Evolutionary conservation across 2,888 invertebrate genomes (phyloP), one percentile per base, ranked within the genome.

Genomic region (Calameuta pallipes): DNA sequence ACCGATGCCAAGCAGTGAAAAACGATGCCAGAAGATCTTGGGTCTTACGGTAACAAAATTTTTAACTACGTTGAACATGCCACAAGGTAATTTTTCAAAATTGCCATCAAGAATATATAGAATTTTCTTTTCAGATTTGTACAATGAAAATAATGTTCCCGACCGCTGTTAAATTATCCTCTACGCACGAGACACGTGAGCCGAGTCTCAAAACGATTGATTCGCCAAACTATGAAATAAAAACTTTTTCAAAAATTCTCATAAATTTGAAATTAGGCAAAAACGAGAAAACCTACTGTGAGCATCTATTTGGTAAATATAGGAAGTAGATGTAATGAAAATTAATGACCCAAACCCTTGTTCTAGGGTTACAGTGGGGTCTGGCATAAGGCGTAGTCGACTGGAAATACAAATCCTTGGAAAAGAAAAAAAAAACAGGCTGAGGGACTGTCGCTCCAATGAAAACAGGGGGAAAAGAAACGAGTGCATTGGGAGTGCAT

Each of bases 341-440:
- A 56, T 56, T 56, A 23, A 56, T 56, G 41, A 56, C 41, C 41
- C 41, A 23, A 33, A 71, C 71, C 71, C 71, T 71, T 71, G 71
- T 71, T 71, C 71, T 71, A 71, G 71, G 71, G 34, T 71, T 71
- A 71, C 31, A 34, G 41, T 56, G 41, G 41, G 41, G 41, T 56
- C 41, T 15, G 23, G 23, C 23, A 23, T 56, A 23, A 56, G 41
- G 41, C 41, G 41, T 56, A 56, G 41, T 56, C 23, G 41, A 56
- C 41, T 56, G 41, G 71, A 71, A 34, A 34, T 71, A 13, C 71
- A 34, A 56, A 56, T 71, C 31, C 71, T 31, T 33, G 71, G 71
- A 34, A 71, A 71, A 71, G 31, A 9, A 4, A 71, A 31, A 30
- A 71, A 15, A 31, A 34, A 12, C 31, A 30, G 34, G 13, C 71